Evolutionary conservation across 2,797 vertebrate genomes (phyloP).

Genomic region (Darevskia mixta): DNA sequence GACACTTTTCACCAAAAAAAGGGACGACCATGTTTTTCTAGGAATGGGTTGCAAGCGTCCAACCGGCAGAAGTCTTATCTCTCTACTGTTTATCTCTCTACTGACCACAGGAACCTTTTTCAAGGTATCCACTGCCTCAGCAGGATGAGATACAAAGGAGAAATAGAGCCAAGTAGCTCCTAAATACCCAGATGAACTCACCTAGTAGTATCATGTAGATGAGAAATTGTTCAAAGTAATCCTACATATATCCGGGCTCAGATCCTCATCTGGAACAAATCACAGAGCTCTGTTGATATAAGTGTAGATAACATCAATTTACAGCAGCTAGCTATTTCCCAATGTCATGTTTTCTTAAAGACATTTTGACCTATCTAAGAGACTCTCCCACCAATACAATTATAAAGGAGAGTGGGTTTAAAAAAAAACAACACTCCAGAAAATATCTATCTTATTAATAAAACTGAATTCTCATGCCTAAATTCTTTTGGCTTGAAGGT

Average conservation of each 20-base stretch:
- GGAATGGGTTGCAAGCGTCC: no score
- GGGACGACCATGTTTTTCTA: no score
- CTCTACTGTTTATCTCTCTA: background rate
- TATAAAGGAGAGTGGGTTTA: background rate
- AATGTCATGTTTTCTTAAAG: background rate
- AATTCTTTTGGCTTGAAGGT: background rate
- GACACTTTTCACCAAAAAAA: no score
- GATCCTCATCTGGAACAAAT: conserved; percentile 43
- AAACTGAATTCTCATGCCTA: background rate
- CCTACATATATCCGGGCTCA: conserved; percentile 10
- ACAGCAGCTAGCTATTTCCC: background rate
- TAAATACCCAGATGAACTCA: background rate
- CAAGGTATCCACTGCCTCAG: background rate
- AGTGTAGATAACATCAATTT: background rate
- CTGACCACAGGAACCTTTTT: background rate
- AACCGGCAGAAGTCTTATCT: background rate
- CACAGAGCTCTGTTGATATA: conserved; percentile 21
- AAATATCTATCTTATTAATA: conserved; percentile 9
- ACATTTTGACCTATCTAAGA: background rate
- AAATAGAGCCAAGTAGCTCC: background rate
- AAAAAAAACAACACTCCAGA: background rate
- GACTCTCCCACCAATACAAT: background rate
- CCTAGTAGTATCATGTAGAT: background rate
- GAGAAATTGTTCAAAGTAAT: conserved; percentile 32
- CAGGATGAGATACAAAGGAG: background rate